Percentiles rank a stretch among this genome's conserved stretches.
These are phyloP conservation scores for Amblyornis subalaris DNA, from an alignment of 2,113 vertebrate species.

Conservation along the genomic window DNA sequence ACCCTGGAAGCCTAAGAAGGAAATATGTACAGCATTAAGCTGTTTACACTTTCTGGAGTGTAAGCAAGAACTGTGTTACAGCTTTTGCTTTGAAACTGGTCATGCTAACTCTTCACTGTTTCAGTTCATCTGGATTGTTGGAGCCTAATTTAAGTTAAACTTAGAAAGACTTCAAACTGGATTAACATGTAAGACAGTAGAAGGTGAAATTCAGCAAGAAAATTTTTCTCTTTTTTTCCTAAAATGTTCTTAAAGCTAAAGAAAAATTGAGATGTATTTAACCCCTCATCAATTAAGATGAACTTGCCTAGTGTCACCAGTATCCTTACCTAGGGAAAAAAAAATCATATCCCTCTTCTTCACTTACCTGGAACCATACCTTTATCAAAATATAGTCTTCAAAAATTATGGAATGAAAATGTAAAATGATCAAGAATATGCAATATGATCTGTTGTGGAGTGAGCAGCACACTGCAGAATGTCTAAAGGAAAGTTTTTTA, in stretches of 20 bases:
- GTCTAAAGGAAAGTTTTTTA: neutral
- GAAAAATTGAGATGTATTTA: neutral
- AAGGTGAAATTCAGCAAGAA: neutral
- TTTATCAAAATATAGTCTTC: neutral
- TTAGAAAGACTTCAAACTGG: neutral
- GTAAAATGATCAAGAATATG: neutral
- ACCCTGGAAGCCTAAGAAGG: neutral
- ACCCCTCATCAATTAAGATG: neutral
- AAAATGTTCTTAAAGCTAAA: neutral
- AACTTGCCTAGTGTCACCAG: neutral
- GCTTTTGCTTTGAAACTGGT: neutral
- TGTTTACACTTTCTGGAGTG: neutral
- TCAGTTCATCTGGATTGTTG: neutral
- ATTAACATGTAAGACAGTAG: neutral
- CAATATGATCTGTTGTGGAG: neutral
- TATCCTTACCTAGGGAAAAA: neutral
- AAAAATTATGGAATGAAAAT: neutral
- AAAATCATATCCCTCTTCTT: neutral
- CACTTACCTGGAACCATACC: neutral
- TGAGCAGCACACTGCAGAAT: neutral
- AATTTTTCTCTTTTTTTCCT: neutral
- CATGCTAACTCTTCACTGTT: neutral
- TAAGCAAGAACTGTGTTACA: neutral
- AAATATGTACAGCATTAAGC: neutral
- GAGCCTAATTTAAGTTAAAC: neutral